phyloP scores from a whole-genome alignment of 2,113 vertebrate genomes.

The Panurus biarmicus region DNA sequence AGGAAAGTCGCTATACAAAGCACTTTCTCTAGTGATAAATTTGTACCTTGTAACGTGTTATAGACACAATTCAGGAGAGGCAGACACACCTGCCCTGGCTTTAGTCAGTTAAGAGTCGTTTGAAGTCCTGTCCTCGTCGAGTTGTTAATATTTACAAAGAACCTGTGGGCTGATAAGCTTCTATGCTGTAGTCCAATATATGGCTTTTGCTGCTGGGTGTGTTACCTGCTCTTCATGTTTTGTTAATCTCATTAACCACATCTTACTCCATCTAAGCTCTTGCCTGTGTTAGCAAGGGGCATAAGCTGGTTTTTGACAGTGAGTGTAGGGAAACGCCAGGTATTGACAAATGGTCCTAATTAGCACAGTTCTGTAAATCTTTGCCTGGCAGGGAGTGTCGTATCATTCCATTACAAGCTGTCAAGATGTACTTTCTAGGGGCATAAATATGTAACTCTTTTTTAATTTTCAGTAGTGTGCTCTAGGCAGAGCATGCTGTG shows the following conservation, averaged over 20 bases:
- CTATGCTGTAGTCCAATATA: background rate
- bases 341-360: slow-evolving; percentile 25
- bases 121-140: background rate
- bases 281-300: background rate
- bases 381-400: background rate
- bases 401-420: background rate
- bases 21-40: background rate
- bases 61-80: background rate
- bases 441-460: background rate
- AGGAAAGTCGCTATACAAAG: background rate
- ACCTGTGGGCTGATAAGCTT: background rate
- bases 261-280: background rate
- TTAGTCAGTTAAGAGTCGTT: background rate
- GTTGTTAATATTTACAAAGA: background rate
- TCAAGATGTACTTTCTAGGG: background rate
- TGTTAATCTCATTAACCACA: background rate
- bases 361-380: slow-evolving; percentile 5
- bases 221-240: background rate
- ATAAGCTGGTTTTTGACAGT: background rate
- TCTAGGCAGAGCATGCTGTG: accelerated
- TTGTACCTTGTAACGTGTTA: background rate
- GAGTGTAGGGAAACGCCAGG: background rate
- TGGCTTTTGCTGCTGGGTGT: background rate
- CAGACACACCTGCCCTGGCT: background rate
- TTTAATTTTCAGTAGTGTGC: background rate